A percentile compares a stretch with the other conserved stretches of the same genome.
Evolutionary conservation across 2,888 invertebrate genomes (phyloP).

Genomic region (Dermolepida albohirtum): DNA sequence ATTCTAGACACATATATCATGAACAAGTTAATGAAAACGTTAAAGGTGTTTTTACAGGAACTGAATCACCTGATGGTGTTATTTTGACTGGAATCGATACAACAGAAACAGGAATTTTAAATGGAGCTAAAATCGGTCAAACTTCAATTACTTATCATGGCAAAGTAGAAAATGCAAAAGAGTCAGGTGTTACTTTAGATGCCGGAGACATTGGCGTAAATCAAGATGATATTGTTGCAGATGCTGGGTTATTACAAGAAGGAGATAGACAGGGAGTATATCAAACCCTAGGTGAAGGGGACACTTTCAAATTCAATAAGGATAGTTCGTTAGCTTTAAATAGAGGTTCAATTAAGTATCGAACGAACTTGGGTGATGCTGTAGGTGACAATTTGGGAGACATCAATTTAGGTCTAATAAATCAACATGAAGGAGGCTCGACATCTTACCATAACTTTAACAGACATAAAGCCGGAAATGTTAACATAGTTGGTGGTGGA

Average conservation of each 20-base stretch:
- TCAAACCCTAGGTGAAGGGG: background rate
- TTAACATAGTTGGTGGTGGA: conserved; percentile 59
- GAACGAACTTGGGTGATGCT: background rate
- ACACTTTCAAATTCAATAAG: background rate
- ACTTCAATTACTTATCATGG: conserved; percentile 7
- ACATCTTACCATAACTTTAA: conserved; percentile 30
- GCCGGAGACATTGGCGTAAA: too few species aligned
- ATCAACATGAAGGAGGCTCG: conserved; percentile 5
- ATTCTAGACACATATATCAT: background rate
- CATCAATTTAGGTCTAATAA: conserved; percentile 4
- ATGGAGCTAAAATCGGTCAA: conserved; percentile 8
- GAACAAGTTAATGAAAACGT: background rate
- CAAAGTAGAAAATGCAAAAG: background rate
- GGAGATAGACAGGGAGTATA: background rate
- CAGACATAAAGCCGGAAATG: conserved; percentile 44
- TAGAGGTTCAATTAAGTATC: conserved; percentile 11
- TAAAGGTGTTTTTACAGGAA: background rate
- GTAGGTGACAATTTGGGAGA: background rate
- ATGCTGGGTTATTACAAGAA: conserved; percentile 5
- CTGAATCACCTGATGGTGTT: background rate
- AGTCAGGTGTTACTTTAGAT: too few species aligned
- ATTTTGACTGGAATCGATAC: too few species aligned
- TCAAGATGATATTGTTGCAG: too few species aligned
- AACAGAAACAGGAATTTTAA: background rate
- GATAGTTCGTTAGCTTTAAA: background rate